Conservation (phyloP, 2,888 invertebrate species). For the Ormia ochracea region DNA sequence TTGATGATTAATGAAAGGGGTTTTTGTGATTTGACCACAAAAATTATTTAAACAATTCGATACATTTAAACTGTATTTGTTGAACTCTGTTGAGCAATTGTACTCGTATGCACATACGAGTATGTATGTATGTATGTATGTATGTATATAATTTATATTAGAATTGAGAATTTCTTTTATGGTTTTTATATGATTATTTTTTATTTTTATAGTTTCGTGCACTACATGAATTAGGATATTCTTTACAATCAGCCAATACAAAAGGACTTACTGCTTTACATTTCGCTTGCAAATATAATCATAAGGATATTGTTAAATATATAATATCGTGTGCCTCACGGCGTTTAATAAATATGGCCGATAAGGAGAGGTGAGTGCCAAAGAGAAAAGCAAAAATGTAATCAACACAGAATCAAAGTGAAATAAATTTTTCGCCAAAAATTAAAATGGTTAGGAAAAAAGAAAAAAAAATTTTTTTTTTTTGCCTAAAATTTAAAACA, state of each 20-base stretch:
- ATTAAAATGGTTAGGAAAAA: too few species aligned
- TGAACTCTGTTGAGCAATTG: neutral
- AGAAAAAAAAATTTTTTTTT: too few species aligned
- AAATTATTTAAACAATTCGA: conserved; percentile 1
- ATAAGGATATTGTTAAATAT: conserved; percentile 93
- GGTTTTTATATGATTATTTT: neutral
- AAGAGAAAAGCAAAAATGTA: neutral
- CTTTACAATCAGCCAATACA: conserved; percentile 87
- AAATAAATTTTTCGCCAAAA: too few species aligned
- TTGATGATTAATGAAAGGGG: too few species aligned
- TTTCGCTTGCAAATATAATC: conserved; percentile 90
- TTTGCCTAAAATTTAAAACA: too few species aligned
- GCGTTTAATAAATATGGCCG: conserved; percentile 89
- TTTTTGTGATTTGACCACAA: too few species aligned
- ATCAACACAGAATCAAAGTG: neutral
- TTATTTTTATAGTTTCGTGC: conserved; percentile 83
- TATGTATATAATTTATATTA: neutral
- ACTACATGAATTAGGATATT: conserved; percentile 89
- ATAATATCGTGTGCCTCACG: conserved; percentile 90
- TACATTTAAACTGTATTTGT: conserved; percentile 7
- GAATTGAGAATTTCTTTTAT: neutral
- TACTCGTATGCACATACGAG: neutral
- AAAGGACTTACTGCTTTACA: conserved; percentile 94
- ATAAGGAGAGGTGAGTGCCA: conserved; percentile 87
- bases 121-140: neutral